Percentiles rank a stretch among this genome's conserved stretches.
phyloP scores from a whole-genome alignment of 2,888 invertebrate species.

The Sisyra nigra region DNA sequence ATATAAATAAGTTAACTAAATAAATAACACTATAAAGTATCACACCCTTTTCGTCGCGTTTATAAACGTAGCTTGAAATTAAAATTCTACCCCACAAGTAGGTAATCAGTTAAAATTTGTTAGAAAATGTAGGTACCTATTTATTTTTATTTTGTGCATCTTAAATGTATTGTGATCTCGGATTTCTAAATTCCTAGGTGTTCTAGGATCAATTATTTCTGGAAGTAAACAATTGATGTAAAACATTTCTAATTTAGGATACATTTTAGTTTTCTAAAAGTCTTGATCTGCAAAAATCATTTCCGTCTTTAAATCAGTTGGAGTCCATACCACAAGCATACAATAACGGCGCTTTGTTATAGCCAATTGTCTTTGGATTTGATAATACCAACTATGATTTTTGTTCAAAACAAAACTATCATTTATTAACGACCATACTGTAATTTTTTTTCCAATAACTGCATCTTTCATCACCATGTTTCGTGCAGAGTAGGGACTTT shows the following conservation, averaged over 20 bases:
- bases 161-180: too few relatives aligned
- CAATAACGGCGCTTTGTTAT: not conserved
- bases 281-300: not conserved
- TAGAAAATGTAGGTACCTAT: too few relatives aligned
- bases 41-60: too few relatives aligned
- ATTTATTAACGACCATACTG: too few relatives aligned
- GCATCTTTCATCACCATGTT: too few relatives aligned
- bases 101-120: too few relatives aligned
- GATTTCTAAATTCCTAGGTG: not conserved
- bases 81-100: too few relatives aligned
- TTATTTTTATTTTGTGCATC: too few relatives aligned
- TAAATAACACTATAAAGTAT: too few relatives aligned
- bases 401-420: not conserved
- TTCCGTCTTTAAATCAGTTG: not conserved
- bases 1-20: too few relatives aligned
- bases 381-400: not conserved
- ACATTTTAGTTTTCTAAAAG: not conserved
- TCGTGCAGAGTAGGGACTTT: not conserved
- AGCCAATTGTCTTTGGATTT: conserved; percentile 1
- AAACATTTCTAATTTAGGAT: not conserved
- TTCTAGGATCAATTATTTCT: not conserved
- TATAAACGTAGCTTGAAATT: too few relatives aligned
- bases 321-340: not conserved
- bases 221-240: conserved; percentile 1
- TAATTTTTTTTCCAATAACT: not conserved